These are phyloP conservation scores for Pandemis cinnamomeana DNA, from an alignment of 2,888 invertebrate species.

Conservation along the genomic window DNA sequence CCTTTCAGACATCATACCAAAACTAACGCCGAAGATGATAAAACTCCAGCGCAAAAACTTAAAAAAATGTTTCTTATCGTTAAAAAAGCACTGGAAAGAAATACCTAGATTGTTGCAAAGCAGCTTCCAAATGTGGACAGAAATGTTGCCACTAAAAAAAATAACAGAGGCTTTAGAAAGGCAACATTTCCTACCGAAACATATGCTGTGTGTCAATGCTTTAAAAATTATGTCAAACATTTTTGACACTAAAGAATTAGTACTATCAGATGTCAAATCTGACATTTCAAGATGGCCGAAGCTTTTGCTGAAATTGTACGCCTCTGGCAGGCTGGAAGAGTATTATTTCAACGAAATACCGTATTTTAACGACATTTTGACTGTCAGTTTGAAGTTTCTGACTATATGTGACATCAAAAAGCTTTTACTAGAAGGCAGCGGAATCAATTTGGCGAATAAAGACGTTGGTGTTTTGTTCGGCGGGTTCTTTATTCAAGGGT, in stretches of 20 bases:
- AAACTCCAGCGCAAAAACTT: conserved; percentile 46
- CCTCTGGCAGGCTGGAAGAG: conserved; percentile 17
- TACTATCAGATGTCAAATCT: conserved; percentile 46
- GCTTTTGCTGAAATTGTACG: background rate
- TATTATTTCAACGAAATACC: conserved; percentile 22
- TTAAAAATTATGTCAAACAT: conserved; percentile 50
- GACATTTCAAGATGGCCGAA: conserved; percentile 30
- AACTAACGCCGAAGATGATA: conserved; percentile 46
- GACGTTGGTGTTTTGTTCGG: conserved; percentile 41
- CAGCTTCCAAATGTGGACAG: conserved; percentile 47
- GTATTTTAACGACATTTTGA: conserved; percentile 50
- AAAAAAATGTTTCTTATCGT: conserved; percentile 45
- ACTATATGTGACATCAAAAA: conserved; percentile 46
- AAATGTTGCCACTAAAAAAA: conserved; percentile 46
- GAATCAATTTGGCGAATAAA: conserved; percentile 44
- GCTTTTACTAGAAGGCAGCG: conserved; percentile 46
- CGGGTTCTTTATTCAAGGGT: conserved; percentile 51
- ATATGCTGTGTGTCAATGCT: conserved; percentile 43
- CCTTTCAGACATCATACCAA: conserved; percentile 48
- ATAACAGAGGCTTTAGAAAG: conserved; percentile 52
- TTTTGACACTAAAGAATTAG: conserved; percentile 32
- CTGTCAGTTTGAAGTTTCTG: conserved; percentile 51
- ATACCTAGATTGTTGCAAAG: conserved; percentile 31
- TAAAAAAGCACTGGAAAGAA: conserved; percentile 43
- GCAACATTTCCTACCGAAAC: conserved; percentile 44